Evolutionary conservation across 2,888 invertebrate genomes (phyloP).

Genomic region (Watsonalla cultraria): DNA sequence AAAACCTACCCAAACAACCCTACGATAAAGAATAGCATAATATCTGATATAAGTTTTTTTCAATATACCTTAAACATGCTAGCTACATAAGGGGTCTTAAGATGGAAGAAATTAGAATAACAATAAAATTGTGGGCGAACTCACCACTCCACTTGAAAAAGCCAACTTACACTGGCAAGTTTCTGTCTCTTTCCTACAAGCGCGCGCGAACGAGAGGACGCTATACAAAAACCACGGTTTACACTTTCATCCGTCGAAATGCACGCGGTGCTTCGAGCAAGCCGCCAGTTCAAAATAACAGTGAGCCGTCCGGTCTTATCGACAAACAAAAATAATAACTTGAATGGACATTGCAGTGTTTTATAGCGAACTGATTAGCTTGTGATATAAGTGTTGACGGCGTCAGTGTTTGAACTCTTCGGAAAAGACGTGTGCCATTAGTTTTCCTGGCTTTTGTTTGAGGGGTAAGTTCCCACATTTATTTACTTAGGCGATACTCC

Average conservation of each 20-base stretch:
- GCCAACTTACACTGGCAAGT: constrained; percentile 44
- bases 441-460: constrained; percentile 11
- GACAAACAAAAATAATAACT: constrained; percentile 54
- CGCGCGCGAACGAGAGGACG: constrained; percentile 55
- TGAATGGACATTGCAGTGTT: constrained; percentile 37
- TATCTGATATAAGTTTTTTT: constrained; percentile 8
- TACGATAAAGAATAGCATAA: constrained; percentile 2
- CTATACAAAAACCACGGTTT: constrained; percentile 76
- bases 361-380: constrained; percentile 34
- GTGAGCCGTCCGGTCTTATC: constrained; percentile 55
- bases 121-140: constrained; percentile 68
- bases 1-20: constrained; percentile 14
- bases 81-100: constrained; percentile 22
- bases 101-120: constrained; percentile 53
- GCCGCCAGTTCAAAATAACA: constrained; percentile 63
- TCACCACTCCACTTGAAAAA: constrained; percentile 53
- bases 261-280: constrained; percentile 71
- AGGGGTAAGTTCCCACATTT: constrained; percentile 11
- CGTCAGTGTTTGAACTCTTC: constrained; percentile 24
- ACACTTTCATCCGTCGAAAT: constrained; percentile 77
- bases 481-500: neutral
- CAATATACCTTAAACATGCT: constrained; percentile 14
- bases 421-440: neutral
- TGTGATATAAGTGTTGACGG: constrained; percentile 31
- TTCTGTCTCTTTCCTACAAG: constrained; percentile 46